Conservation (phyloP, 2,888 invertebrate species). For the Tanypteryx hageni region DNA sequence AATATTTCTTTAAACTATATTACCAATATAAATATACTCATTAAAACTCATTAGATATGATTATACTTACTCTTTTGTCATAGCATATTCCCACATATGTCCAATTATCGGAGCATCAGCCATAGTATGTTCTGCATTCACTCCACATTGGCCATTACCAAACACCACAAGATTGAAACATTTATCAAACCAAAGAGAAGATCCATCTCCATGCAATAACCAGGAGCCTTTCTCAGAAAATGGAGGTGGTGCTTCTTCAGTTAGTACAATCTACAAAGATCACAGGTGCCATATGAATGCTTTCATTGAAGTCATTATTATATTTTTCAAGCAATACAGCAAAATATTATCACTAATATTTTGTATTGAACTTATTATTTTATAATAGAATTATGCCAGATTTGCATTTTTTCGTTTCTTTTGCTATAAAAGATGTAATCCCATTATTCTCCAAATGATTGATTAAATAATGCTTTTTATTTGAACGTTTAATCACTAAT, state of each 20-base stretch:
- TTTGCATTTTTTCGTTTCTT: too few relatives aligned
- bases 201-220: constrained; percentile 75
- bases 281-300: neutral
- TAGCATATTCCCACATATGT: constrained; percentile 75
- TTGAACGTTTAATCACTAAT: too few relatives aligned
- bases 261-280: constrained; percentile 72
- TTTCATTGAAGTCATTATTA: too few relatives aligned
- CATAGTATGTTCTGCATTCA: constrained; percentile 76
- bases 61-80: constrained; percentile 74
- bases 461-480: too few relatives aligned
- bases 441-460: too few relatives aligned
- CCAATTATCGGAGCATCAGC: constrained; percentile 76
- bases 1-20: neutral
- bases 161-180: constrained; percentile 74
- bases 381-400: too few relatives aligned
- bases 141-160: constrained; percentile 74
- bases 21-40: too few relatives aligned
- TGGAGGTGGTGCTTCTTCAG: constrained; percentile 71
- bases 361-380: too few relatives aligned
- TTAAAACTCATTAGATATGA: too few relatives aligned
- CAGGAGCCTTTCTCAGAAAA: constrained; percentile 73
- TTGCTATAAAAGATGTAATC: too few relatives aligned
- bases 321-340: too few relatives aligned
- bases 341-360: too few relatives aligned
- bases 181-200: constrained; percentile 76